Evolutionary conservation across 2,888 invertebrate genomes (phyloP), one percentile per base, ranked within the genome.

Genomic region (Cerastis leucographa): DNA sequence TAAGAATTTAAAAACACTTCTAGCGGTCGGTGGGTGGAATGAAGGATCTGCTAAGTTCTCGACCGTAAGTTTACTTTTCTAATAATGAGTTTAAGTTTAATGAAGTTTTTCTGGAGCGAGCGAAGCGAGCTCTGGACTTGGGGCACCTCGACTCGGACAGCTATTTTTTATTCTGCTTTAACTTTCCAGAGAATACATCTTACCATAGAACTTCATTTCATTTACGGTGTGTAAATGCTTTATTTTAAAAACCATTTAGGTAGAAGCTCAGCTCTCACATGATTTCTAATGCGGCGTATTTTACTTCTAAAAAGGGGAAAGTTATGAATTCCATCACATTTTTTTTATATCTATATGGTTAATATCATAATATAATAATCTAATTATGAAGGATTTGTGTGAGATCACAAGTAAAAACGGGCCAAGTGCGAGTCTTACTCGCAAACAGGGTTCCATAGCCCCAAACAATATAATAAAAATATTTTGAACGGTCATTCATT

Each of bases 11-110:
- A 98, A 97, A 92, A 97, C 97, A 0, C 85, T 98, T 79, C 83
- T 98, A n/a, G 97, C 97, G 4, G 97, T 98, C n/a, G 98, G 98
- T 12, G 98, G 98, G 22, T 98, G 97, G 97, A 97, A 97, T 88
- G 97, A 98, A 91, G 97, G 97, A 11, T 97, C 97, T 0, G 90
- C 89, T 0, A 97, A 96, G 81, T 98, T 97, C 90, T 97, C 97
- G 0, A 83, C 89, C 71, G 97, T 97, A 91, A 92, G 95, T 93
- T 76, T 73, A 66, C 56, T 70, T 59, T 54, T 77, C 29, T 76
- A 42, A 66, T 69, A 76, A 85, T 71, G 51, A 65, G 19, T 74
- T 84, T 76, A 62, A 76, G 19, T 71, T 64, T 51, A 22, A 64
- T 46, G 44, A 29, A 78, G 61, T 62, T 70, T 51, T 44, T 49